phyloP scores from a whole-genome alignment of 2,797 vertebrate species.

The Thripadectes ignobilis region DNA sequence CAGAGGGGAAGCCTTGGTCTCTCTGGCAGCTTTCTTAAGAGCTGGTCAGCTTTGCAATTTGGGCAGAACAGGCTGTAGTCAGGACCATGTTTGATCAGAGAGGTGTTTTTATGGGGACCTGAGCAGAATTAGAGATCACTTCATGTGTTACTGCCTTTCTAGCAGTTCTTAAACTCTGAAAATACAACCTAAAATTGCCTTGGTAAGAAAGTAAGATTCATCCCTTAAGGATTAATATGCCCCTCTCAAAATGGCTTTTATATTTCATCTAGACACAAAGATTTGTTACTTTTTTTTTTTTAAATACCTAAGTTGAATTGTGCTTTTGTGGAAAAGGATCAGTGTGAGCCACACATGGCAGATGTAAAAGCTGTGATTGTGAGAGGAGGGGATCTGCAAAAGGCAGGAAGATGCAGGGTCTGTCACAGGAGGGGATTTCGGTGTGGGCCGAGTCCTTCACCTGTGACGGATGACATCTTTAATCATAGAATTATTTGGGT shows the following conservation, averaged over 20 bases:
- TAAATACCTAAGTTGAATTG: background rate
- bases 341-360: rapidly evolving
- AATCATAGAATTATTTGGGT: background rate
- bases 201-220: background rate
- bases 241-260: background rate
- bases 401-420: background rate
- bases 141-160: background rate
- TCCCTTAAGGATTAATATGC: background rate
- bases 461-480: background rate
- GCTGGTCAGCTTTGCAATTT: background rate
- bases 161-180: background rate
- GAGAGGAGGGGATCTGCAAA: background rate
- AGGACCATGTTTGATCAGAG: background rate
- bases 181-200: background rate
- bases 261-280: background rate
- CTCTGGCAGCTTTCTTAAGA: background rate
- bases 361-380: background rate
- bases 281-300: background rate
- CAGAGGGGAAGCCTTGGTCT: background rate
- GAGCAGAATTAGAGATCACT: background rate
- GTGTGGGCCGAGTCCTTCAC: background rate
- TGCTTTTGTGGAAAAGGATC: background rate
- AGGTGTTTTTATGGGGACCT: background rate
- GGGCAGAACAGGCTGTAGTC: background rate
- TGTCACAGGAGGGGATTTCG: background rate